A percentile compares a stretch with the other conserved stretches of the same genome.
Evolutionary conservation across 2,888 invertebrate genomes (phyloP).

Genomic region (Aspidiotus rigidus): DNA sequence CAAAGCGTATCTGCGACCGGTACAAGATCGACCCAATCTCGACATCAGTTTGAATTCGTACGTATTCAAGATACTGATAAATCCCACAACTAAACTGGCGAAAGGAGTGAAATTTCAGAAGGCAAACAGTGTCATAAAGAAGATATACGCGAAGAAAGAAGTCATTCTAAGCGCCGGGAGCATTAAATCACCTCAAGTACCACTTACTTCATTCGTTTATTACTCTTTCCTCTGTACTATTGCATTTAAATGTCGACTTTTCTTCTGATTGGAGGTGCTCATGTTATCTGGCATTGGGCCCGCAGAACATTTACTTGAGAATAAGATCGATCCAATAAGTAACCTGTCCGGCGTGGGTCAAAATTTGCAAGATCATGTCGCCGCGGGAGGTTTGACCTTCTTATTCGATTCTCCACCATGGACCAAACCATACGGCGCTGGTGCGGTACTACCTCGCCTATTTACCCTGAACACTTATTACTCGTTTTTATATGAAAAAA

Average conservation of each 20-base stretch:
- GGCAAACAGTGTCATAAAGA: constrained; percentile 45
- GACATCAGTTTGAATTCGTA: constrained; percentile 60
- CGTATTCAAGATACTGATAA: constrained; percentile 59
- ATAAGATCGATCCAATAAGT: constrained; percentile 53
- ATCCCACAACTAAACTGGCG: constrained; percentile 48
- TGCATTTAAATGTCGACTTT: not conserved
- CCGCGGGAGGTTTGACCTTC: constrained; percentile 67
- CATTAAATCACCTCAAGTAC: constrained; percentile 61
- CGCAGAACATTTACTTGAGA: constrained; percentile 50
- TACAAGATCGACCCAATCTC: constrained; percentile 56
- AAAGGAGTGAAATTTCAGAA: constrained; percentile 60
- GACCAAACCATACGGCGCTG: constrained; percentile 44
- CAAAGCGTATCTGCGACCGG: constrained; percentile 67
- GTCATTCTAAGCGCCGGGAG: constrained; percentile 78
- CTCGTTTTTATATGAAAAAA: constrained; percentile 52
- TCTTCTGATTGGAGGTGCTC: constrained; percentile 49
- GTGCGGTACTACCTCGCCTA: constrained; percentile 59
- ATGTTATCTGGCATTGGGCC: constrained; percentile 80
- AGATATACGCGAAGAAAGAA: constrained; percentile 60
- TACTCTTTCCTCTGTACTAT: too few species aligned
- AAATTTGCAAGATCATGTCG: constrained; percentile 76
- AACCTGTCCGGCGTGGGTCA: constrained; percentile 64
- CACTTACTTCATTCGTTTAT: too few species aligned
- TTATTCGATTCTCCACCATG: constrained; percentile 55
- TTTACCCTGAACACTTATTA: constrained; percentile 54